Evolutionary conservation across 1,140 invertebrate species (phyloP).

Genomic region (Heterodera carotae): DNA sequence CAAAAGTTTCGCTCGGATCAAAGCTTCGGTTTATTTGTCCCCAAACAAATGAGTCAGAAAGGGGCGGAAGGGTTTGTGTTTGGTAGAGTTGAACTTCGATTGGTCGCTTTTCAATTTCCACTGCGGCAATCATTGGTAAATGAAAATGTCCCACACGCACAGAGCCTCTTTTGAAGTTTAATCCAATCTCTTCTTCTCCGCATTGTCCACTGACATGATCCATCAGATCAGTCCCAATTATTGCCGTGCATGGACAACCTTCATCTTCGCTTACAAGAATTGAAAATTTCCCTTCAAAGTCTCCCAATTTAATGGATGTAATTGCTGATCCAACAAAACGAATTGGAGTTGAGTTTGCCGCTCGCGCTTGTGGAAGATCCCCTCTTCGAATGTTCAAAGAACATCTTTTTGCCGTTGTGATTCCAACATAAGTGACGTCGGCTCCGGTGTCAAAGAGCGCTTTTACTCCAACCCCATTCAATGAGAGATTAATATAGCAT

Average conservation of each 20-base stretch:
- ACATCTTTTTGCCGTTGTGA: not conserved
- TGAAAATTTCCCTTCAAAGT: not conserved
- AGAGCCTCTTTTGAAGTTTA: not conserved
- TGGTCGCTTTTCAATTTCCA: not conserved
- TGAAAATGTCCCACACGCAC: conserved; percentile 7
- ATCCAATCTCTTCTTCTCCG: not conserved
- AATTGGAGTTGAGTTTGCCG: conserved; percentile 29
- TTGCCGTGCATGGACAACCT: conserved; percentile 16
- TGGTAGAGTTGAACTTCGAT: conserved; percentile 21
- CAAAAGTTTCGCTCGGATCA: not conserved
- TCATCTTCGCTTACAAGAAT: conserved; percentile 31
- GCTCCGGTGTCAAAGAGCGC: not conserved
- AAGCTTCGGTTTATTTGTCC: conserved; percentile 6
- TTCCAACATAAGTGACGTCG: not conserved
- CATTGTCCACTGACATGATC: not conserved
- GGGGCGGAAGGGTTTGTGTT: not conserved
- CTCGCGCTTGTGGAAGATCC: conserved; percentile 5
- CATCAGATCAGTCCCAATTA: conserved; percentile 38
- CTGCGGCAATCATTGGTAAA: conserved; percentile 17
- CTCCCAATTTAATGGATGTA: conserved; percentile 15
- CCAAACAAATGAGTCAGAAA: conserved; percentile 26
- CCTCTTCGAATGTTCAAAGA: not conserved
- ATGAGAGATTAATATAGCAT: not conserved
- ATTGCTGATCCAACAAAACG: conserved; percentile 26
- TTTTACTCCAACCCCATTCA: not conserved